Conservation (phyloP, 2,113 vertebrate species). For the Python bivittatus region DNA sequence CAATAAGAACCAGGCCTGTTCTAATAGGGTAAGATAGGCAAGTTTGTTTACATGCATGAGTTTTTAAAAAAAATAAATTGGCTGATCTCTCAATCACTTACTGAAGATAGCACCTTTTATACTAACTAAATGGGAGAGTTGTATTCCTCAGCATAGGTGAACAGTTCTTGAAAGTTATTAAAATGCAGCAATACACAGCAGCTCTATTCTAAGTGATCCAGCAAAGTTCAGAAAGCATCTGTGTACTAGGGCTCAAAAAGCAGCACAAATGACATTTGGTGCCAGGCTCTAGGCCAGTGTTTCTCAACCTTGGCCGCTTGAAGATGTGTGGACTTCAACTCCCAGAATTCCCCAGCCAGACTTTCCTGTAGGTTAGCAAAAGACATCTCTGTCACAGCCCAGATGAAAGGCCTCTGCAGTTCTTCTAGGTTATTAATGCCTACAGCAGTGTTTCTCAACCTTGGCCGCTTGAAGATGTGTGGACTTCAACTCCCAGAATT, state of each 20-base stretch:
- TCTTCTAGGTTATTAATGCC: conserved; percentile 43
- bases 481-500: too few relatives aligned
- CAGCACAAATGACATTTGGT: conserved; percentile 43
- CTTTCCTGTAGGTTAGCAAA: conserved; percentile 12
- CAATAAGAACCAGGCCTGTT: conserved; percentile 1
- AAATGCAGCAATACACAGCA: conserved; percentile 42
- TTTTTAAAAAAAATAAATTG: conserved; percentile 19
- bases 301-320: too few relatives aligned
- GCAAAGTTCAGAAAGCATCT: conserved; percentile 44
- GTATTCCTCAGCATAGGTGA: conserved; percentile 45
- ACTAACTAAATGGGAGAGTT: conserved; percentile 43
- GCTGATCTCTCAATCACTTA: conserved; percentile 18
- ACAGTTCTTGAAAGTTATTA: conserved; percentile 58
- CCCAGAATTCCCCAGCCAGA: too few relatives aligned
- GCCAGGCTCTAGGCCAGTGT: conserved; percentile 38
- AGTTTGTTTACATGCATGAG: conserved; percentile 1
- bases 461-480: too few relatives aligned
- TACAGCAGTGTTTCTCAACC: too few relatives aligned
- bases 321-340: too few relatives aligned
- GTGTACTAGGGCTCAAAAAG: conserved; percentile 39
- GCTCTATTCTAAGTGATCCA: conserved; percentile 44
- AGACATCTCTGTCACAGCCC: conserved; percentile 21
- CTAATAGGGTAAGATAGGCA: background rate
- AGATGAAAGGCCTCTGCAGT: conserved; percentile 34
- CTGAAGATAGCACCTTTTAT: conserved; percentile 27